Percentiles rank a stretch among this genome's conserved stretches.
Conservation (phyloP, 2,113 vertebrate species). For the Erinaceus europaeus region DNA sequence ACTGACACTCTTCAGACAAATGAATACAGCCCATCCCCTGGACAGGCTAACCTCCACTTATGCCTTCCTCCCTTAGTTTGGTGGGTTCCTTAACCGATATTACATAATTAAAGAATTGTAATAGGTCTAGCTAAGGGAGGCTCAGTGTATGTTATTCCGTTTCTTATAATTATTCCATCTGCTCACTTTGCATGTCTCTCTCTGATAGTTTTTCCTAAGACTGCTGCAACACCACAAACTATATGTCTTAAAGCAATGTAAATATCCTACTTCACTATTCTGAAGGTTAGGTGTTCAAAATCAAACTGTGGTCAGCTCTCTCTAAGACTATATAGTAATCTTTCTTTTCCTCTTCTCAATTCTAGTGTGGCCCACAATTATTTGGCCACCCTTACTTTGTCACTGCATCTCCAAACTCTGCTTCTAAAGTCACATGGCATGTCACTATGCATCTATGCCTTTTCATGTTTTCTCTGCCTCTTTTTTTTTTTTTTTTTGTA, state of each 20-base stretch:
- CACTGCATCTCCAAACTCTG: neutral
- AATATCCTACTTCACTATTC: neutral
- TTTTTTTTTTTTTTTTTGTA: too few relatives aligned
- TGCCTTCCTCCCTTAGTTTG: neutral
- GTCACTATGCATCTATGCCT: too few relatives aligned
- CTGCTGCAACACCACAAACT: neutral
- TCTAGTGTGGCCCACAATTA: neutral
- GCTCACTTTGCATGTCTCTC: neutral
- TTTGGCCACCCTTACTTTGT: neutral
- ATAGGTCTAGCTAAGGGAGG: neutral
- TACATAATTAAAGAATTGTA: neutral
- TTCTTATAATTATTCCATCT: neutral
- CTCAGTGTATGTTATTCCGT: neutral
- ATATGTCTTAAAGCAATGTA: neutral
- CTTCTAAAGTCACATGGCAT: neutral
- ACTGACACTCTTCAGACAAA: neutral
- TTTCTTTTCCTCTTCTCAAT: neutral
- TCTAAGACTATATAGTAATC: neutral
- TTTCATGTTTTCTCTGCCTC: too few relatives aligned
- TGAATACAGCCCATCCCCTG: neutral
- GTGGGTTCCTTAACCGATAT: neutral
- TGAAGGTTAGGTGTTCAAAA: neutral
- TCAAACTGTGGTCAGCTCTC: neutral
- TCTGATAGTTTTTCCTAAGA: neutral
- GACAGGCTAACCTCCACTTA: neutral